Conservation (phyloP, 2,797 vertebrate genomes). For the Premnoplex brunnescens region DNA sequence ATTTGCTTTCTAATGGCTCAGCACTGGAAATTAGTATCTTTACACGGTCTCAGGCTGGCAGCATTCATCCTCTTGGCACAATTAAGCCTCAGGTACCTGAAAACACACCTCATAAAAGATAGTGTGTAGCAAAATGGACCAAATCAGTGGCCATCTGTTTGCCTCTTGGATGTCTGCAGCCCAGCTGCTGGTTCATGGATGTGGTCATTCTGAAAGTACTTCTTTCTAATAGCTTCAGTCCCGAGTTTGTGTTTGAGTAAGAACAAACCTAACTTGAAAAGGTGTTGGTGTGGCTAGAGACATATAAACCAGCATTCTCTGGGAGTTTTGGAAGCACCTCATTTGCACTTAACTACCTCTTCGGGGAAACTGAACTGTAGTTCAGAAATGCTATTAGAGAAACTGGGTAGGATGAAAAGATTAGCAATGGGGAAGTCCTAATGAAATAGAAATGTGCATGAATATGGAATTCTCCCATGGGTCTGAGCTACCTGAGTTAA, state of each 20-base stretch:
- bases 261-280: background rate
- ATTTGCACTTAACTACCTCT: background rate
- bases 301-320: background rate
- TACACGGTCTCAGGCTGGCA: background rate
- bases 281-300: background rate
- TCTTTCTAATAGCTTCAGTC: background rate
- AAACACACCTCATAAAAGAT: background rate
- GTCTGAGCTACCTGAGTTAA: background rate
- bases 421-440: background rate
- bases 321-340: background rate
- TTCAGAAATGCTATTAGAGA: background rate
- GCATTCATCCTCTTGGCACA: background rate
- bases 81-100: background rate
- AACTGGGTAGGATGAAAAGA: background rate
- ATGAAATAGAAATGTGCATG: background rate
- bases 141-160: slow-evolving; percentile 19
- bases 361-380: background rate
- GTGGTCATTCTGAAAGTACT: background rate
- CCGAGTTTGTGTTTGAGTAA: background rate
- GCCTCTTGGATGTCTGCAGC: background rate
- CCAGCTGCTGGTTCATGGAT: background rate
- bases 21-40: background rate
- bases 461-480: background rate
- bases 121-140: background rate
- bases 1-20: background rate